Evolutionary conservation across 2,797 vertebrate species (phyloP), one percentile per base, ranked within the genome.

Genomic region (Chloroceryle inda): DNA sequence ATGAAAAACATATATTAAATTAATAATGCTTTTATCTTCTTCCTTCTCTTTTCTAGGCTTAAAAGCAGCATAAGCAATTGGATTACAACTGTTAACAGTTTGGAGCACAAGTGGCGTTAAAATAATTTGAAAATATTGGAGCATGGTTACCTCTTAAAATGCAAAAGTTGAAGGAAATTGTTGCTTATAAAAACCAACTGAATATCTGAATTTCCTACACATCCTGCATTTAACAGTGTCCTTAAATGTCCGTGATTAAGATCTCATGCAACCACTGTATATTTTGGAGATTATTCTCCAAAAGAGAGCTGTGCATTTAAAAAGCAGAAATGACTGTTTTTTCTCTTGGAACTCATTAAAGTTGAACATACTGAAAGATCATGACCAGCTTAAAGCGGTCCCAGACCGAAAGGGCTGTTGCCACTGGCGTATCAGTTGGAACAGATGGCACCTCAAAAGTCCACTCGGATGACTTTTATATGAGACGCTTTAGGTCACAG

Each of bases 381-480:
- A 99, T 99, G 99, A 99, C 99, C 98, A 99, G 99, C 98, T 97
- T 99, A 98, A 99, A 99, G 97, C 98, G 97, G 97, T 98, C 98
- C 49, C 98, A 99, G 95, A 99, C 99, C 58, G 99, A 99, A 97
- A 98, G 98, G 97, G 98, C 98, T 18, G 98, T 99, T 92, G 97
- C 98, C 87, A 97, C 98, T 7, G 98, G 98, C 45, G 95, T 98
- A 29, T 97, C 98, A 18, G 95, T 97, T 0, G 97, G 98, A 85
- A 75, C 98, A 62, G 98, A 98, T 95, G 99, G 98, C 81, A 97
- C 99, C 63, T 98, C 98, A 2, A 98, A 99, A 97, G 98, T 98
- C 68, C 98, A 99, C 97, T 98, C 98, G 10, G 99, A 99, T 96
- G 99, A 99, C 94, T 99, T 99, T 98, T 99, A 99, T 88, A 99